phyloP scores from a whole-genome alignment of 2,113 vertebrate genomes.

The Ammodytes dubius region DNA sequence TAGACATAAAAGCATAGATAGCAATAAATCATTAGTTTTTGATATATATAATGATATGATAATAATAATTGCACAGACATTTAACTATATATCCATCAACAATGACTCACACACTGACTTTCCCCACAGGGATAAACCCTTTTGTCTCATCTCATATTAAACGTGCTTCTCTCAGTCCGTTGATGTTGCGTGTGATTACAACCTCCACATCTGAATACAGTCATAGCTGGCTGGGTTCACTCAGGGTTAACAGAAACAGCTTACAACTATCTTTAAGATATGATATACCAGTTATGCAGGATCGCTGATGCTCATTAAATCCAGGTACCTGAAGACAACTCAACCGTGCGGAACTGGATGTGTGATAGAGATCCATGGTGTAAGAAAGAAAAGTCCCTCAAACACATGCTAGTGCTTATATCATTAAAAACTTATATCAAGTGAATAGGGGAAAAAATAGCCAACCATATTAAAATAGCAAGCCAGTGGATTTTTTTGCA shows the following conservation, averaged over 20 bases:
- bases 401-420: neutral
- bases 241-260: slow-evolving; percentile 10
- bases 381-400: neutral
- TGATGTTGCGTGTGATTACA: slow-evolving; percentile 31
- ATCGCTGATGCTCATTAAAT: neutral
- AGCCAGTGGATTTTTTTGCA: neutral
- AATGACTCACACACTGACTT: slow-evolving; percentile 24
- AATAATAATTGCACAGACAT: too few relatives aligned
- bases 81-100: neutral
- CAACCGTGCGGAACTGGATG: neutral
- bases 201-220: neutral
- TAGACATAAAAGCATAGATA: neutral
- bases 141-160: slow-evolving; percentile 36
- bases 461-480: neutral
- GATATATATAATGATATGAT: neutral
- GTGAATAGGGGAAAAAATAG: slow-evolving; percentile 4
- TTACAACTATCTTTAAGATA: slow-evolving; percentile 13
- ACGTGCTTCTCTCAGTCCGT: slow-evolving; percentile 26
- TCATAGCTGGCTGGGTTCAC: slow-evolving; percentile 3
- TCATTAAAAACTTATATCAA: neutral
- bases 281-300: neutral
- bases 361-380: neutral
- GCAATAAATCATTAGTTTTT: neutral
- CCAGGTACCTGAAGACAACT: neutral
- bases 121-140: slow-evolving; percentile 19